Evolutionary conservation across 2,888 invertebrate species (phyloP).

Genomic region (Polydesmus complanatus): DNA sequence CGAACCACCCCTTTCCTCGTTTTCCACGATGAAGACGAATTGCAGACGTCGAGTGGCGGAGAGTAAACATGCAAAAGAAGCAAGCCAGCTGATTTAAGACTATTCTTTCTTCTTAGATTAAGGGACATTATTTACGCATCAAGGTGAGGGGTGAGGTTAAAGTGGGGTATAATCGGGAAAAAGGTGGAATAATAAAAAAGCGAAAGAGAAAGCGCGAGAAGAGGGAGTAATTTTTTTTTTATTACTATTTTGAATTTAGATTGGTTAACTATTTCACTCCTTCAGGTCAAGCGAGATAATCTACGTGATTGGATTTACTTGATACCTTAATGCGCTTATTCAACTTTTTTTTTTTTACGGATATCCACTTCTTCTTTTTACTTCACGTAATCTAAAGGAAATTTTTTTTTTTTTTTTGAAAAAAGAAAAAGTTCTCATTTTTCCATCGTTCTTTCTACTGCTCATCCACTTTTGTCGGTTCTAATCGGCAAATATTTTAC

Average conservation of each 20-base stretch:
- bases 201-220: neutral
- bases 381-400: no score
- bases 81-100: neutral
- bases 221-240: neutral
- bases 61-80: neutral
- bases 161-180: neutral
- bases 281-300: neutral
- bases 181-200: no score
- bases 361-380: no score
- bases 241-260: neutral
- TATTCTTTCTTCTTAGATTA: neutral
- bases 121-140: neutral
- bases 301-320: neutral
- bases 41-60: no score
- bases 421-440: no score
- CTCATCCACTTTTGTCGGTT: no score
- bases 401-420: no score
- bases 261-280: neutral
- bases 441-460: no score
- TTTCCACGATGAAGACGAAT: no score
- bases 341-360: neutral
- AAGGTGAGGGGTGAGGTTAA: neutral
- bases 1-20: no score
- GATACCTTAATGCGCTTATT: neutral
- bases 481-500: no score